Base-by-base conservation (phyloP, 1,140 invertebrate species). In the Pristionchus pacificus region DNA sequence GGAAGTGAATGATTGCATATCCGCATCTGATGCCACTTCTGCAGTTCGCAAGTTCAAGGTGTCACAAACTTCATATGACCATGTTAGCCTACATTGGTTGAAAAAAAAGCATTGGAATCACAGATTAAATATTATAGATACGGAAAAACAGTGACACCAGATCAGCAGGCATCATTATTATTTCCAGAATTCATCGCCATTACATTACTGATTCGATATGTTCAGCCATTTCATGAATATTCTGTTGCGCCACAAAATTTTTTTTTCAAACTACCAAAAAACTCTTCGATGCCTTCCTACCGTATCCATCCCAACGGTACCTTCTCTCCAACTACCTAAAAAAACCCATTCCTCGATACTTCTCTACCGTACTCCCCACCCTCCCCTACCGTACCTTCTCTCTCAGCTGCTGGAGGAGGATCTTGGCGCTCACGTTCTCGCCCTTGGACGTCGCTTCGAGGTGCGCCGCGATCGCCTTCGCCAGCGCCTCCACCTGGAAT, bases 1-100 rank as follows among this genome's bases (percentile, higher is more conserved):
- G n/a, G n/a, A n/a, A n/a, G n/a, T n/a, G n/a, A n/a, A n/a, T 32
- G 57, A 29, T 70, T 70, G 29, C 27, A 0, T n/a, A 68, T 65
- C n/a, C 66, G 1, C 31, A 31, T 30, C 55, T 67, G 65, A 68
- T 29, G 60, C 67, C 67, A 69, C 32, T 10, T 14, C 38, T 58
- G 24, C 14, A 59, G 10, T 14, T 57, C 32, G 10, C 10, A 69
- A n/a, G 19, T 25, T 10, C 13, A 31, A 14, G 15, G 0, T 59
- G 29, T 14, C 25, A 63, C 57, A 27, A 69, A 65, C 15, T 14
- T 27, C 67, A 28, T 28, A 27, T 15, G 27, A 15, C 24, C 58
- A 70, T 67, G 19, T 72, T n/a, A 29, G 65, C 19, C 19, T 19
- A 19, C 19, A 19, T 57, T 19, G 24, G 55, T 57, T 19, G 24